Percentiles rank a stretch among this genome's conserved stretches.
Evolutionary conservation across 2,888 invertebrate genomes (phyloP).

Genomic region (Tinea pellionella): DNA sequence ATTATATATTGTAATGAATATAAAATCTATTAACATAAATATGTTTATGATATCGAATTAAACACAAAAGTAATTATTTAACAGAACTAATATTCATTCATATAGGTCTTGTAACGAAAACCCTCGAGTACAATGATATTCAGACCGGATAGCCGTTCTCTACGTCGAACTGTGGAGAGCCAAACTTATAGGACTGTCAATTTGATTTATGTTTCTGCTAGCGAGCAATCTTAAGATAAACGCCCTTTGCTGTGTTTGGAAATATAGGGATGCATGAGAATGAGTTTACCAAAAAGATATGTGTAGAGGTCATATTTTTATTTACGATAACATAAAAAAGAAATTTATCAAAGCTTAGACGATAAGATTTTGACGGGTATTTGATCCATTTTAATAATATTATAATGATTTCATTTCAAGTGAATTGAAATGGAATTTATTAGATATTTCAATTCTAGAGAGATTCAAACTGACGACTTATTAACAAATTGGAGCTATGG

Average conservation of each 20-base stretch:
- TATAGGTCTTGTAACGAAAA: background rate
- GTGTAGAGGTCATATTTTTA: background rate
- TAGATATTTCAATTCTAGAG: no score
- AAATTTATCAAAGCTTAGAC: no score
- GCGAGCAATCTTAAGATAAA: conserved; percentile 13
- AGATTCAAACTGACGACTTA: no score
- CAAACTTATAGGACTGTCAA: conserved; percentile 11
- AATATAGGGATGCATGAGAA: conserved; percentile 1
- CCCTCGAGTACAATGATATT: background rate
- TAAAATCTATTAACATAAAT: no score
- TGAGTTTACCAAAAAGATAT: background rate
- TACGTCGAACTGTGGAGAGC: conserved; percentile 6
- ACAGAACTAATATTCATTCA: background rate
- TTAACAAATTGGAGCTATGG: no score
- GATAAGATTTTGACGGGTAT: no score
- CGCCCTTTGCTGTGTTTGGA: conserved; percentile 1
- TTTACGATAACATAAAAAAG: background rate
- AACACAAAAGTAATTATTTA: no score
- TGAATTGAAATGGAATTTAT: no score
- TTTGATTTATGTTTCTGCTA: conserved; percentile 4
- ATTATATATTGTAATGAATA: no score
- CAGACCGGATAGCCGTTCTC: background rate
- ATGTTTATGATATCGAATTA: no score
- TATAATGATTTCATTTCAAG: no score
- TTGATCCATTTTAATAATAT: no score